Base-by-base conservation (phyloP, 2,113 vertebrate species). In the Ardeotis arabs region DNA sequence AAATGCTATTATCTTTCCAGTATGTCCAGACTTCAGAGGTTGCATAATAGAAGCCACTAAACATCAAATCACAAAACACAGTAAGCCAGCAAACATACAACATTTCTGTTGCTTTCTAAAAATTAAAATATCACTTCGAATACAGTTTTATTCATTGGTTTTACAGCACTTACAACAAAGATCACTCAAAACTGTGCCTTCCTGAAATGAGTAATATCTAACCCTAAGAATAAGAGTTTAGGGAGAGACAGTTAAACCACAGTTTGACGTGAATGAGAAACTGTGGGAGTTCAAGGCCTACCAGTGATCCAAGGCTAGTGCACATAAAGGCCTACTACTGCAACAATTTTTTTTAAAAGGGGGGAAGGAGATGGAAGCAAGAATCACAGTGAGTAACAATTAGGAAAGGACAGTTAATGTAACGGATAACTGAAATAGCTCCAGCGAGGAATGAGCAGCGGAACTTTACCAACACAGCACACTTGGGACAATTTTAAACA, bases 1-100 rank as follows among this genome's bases (percentile, higher is more conserved):
- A 98, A 97, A 97, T 93, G 96, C 97, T 98, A 97, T 98, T 98
- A 98, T 90, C 78, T 96, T 94, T 70, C 93, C 95, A 64, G 82
- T 49, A 75, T 83, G 97, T 94, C 70, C 95, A 87, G 91, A 87
- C 88, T 95, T 96, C 90, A 90, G 93, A 96, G 82, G 81, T 81
- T 92, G 84, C 83, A 91, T 83, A 94, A 87, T 0, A 95, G 77
- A 97, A 90, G 52, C 39, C 84, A 90, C 94, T 95, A 74, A 92
- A 90, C 62, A 69, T 23, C 37, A 63, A 89, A 87, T 47, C 62
- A 44, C 31, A 88, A 86, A 91, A 41, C 9, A 16, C 27, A 85
- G 10, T 15, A 74, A 52, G 14, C 27, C n/a, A 55, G 58, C 20
- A 58, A 23, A n/a, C 17, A 15, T 1, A 27, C 27, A 19, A 15